These are phyloP conservation scores for Sylvilagus floridanus DNA, from an alignment of 2,797 vertebrate genomes.

Conservation along the genomic window DNA sequence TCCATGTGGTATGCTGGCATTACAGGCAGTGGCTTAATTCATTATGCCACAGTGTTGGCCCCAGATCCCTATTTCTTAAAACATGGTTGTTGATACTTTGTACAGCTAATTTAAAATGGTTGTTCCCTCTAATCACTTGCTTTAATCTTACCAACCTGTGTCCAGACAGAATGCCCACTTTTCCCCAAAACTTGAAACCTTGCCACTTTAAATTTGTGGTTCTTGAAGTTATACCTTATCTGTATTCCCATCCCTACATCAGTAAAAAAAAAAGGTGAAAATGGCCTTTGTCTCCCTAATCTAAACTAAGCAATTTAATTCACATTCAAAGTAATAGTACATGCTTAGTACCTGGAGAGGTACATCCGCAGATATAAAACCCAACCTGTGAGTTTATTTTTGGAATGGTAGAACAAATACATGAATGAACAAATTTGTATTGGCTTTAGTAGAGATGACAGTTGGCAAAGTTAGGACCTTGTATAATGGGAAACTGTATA, in stretches of 20 bases:
- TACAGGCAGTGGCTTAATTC: too few species aligned
- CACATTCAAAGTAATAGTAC: background rate
- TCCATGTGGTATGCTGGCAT: too few species aligned
- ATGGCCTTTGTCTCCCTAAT: constrained; percentile 19
- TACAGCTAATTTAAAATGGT: constrained; percentile 31
- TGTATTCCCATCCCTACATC: background rate
- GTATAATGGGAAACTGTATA: constrained; percentile 11
- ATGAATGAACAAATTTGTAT: background rate
- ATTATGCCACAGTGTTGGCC: too few species aligned
- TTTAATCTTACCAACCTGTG: constrained; percentile 3
- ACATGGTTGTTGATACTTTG: background rate
- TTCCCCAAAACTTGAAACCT: background rate
- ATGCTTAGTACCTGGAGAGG: background rate
- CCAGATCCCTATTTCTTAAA: background rate
- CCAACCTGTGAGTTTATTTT: constrained; percentile 46
- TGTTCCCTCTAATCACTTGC: constrained; percentile 32
- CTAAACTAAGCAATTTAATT: constrained; percentile 39
- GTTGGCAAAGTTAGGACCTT: background rate
- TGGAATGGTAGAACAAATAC: constrained; percentile 27
- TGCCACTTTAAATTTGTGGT: constrained; percentile 47
- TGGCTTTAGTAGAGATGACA: background rate
- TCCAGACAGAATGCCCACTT: background rate
- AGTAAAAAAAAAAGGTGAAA: constrained; percentile 43
- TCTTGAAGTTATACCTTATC: constrained; percentile 37
- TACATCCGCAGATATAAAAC: background rate